phyloP scores from a whole-genome alignment of 2,113 vertebrate genomes.

The Vimba vimba region DNA sequence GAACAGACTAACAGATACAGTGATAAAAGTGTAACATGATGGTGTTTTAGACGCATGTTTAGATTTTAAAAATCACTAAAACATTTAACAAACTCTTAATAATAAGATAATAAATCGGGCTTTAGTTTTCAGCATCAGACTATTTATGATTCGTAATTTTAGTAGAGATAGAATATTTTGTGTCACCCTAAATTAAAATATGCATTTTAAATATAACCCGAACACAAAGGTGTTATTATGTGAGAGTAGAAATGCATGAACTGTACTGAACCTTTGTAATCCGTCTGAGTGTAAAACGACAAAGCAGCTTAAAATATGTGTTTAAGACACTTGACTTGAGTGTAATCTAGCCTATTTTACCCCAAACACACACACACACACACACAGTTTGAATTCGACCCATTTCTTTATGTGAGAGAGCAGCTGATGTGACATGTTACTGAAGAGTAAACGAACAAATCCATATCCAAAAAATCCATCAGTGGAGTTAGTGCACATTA shows the following conservation, averaged over 20 bases:
- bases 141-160: not conserved
- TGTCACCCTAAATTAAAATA: not conserved
- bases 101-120: not conserved
- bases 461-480: conserved; percentile 19
- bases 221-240: not conserved
- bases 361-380: conserved; percentile 42
- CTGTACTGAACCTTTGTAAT: conserved; percentile 46
- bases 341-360: conserved; percentile 42
- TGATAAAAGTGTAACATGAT: not conserved
- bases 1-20: not conserved
- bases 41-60: not conserved
- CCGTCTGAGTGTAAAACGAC: conserved; percentile 51
- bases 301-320: conserved; percentile 56
- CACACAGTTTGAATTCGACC: not conserved
- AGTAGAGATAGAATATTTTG: not conserved
- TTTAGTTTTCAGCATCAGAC: not conserved
- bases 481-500: conserved; percentile 27
- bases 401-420: not conserved
- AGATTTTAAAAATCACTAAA: not conserved
- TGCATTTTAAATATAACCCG: not conserved
- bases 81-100: not conserved
- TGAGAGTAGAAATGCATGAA: not conserved
- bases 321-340: conserved; percentile 50
- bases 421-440: conserved; percentile 38
- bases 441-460: conserved; percentile 35